Conservation (phyloP, 2,888 invertebrate species). For the Caenorhabditis wallacei region DNA sequence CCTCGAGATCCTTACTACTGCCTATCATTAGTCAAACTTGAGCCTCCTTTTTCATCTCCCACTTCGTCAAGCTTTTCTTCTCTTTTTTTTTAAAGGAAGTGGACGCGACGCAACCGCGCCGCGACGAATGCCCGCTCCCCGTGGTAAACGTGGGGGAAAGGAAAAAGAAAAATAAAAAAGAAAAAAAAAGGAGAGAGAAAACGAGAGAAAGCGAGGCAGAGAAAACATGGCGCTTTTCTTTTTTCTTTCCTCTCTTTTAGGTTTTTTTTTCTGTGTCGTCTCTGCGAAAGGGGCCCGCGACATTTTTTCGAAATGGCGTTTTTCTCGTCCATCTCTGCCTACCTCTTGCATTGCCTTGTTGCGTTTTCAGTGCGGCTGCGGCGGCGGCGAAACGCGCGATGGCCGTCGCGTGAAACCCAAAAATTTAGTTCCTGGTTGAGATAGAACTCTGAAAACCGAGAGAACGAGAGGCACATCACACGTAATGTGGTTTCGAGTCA, state of each 20-base stretch:
- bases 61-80: constrained; percentile 29
- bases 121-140: constrained; percentile 36
- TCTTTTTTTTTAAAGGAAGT: constrained; percentile 15
- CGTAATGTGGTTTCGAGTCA: constrained; percentile 37
- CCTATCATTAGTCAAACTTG: constrained; percentile 45
- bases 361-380: constrained; percentile 36
- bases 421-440: constrained; percentile 52
- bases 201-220: constrained; percentile 27
- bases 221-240: constrained; percentile 26
- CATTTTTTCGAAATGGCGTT: constrained; percentile 45
- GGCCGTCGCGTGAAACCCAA: constrained; percentile 32
- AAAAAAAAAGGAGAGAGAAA: constrained; percentile 3
- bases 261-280: neutral
- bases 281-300: constrained; percentile 7
- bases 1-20: constrained; percentile 39
- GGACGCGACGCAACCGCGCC: constrained; percentile 51
- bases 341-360: constrained; percentile 49
- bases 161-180: constrained; percentile 22
- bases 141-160: constrained; percentile 32
- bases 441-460: constrained; percentile 36
- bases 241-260: neutral
- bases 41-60: constrained; percentile 54
- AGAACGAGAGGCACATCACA: constrained; percentile 23
- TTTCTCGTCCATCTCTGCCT: constrained; percentile 26
- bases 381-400: constrained; percentile 5